Conservation (phyloP, 2,113 vertebrate species). For the Gymnocephalus cernua region DNA sequence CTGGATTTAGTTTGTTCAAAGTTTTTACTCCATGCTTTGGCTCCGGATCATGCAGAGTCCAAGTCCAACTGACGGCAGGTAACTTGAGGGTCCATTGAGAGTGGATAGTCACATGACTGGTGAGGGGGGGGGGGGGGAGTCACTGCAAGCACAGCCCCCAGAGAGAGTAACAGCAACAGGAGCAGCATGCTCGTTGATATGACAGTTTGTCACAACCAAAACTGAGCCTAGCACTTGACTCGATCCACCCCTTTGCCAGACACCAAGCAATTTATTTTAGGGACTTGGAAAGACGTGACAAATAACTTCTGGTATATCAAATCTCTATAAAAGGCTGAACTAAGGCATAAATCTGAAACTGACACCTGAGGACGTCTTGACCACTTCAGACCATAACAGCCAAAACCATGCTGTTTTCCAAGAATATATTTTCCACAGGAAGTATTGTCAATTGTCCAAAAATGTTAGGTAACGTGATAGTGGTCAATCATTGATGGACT, state of each 20-base stretch:
- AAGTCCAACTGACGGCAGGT: slow-evolving; percentile 55
- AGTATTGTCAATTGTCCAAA: slow-evolving; percentile 45
- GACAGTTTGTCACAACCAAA: slow-evolving; percentile 82
- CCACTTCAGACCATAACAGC: slow-evolving; percentile 47
- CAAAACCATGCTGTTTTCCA: slow-evolving; percentile 67
- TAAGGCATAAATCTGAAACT: slow-evolving; percentile 83
- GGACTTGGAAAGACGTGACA: slow-evolving; percentile 84
- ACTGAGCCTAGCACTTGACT: slow-evolving; percentile 75
- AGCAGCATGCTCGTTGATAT: slow-evolving; percentile 76
- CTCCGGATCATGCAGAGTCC: slow-evolving; percentile 49
- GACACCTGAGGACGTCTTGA: slow-evolving; percentile 76
- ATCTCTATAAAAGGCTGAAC: slow-evolving; percentile 86
- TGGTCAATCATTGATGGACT: not conserved
- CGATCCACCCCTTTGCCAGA: slow-evolving; percentile 70
- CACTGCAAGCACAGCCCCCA: slow-evolving; percentile 57
- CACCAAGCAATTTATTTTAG: slow-evolving; percentile 84
- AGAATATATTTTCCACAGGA: slow-evolving; percentile 34
- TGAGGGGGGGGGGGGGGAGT: slow-evolving; percentile 45
- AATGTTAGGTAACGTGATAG: not conserved
- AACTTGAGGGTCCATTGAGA: slow-evolving; percentile 61
- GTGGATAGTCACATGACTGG: slow-evolving; percentile 56
- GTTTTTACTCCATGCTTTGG: slow-evolving; percentile 65
- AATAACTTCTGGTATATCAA: slow-evolving; percentile 86
- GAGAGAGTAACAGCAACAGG: slow-evolving; percentile 72
- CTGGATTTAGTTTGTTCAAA: slow-evolving; percentile 27